Percentiles rank a stretch among this genome's conserved stretches.
phyloP scores from a whole-genome alignment of 2,888 invertebrate species.

The Bombylius major region DNA sequence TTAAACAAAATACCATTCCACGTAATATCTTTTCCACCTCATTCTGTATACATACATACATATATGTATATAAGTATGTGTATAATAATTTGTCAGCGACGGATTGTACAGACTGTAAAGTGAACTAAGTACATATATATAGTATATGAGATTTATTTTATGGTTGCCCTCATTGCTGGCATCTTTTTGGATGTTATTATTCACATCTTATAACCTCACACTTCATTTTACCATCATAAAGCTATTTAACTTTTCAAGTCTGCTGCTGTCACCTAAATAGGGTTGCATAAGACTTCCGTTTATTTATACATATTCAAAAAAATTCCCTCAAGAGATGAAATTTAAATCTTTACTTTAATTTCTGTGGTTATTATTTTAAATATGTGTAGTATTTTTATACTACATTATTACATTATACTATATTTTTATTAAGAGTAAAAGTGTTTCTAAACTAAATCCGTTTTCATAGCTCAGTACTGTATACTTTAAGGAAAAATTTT shows the following conservation, averaged over 20 bases:
- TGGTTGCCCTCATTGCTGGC: constrained; percentile 21
- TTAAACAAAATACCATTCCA: constrained; percentile 1
- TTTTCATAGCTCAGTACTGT: too few species aligned
- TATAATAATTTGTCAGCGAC: constrained; percentile 21
- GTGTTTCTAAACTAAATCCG: too few species aligned
- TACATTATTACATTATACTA: background rate
- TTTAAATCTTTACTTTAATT: too few species aligned
- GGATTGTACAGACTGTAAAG: constrained; percentile 21
- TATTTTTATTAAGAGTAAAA: too few species aligned
- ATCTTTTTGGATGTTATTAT: constrained; percentile 11
- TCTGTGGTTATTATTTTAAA: too few species aligned
- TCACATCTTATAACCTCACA: background rate
- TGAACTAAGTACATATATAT: constrained; percentile 21
- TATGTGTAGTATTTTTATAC: too few species aligned
- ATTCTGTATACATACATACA: too few species aligned
- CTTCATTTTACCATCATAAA: constrained; percentile 3
- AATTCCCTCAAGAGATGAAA: background rate
- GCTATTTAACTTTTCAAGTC: constrained; percentile 16
- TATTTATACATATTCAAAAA: background rate
- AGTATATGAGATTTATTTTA: constrained; percentile 21
- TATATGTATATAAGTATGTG: too few species aligned
- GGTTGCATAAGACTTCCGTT: background rate
- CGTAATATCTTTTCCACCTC: constrained; percentile 18
- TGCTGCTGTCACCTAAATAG: constrained; percentile 6
- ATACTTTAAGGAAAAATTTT: too few species aligned